phyloP scores from a whole-genome alignment of 1,140 invertebrate species.

The Cepaea nemoralis region DNA sequence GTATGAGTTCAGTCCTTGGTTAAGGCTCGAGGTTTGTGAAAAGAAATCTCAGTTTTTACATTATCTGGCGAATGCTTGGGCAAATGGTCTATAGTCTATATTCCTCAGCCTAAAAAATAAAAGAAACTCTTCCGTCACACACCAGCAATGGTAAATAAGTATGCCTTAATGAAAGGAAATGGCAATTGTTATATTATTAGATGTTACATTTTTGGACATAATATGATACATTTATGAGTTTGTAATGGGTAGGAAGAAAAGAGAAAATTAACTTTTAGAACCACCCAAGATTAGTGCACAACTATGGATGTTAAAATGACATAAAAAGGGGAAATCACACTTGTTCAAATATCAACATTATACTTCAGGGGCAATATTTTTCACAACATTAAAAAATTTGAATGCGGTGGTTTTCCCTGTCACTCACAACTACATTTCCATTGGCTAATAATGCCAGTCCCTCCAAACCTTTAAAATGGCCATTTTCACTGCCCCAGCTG shows the following conservation, averaged over 20 bases:
- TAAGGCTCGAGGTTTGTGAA: too few relatives aligned
- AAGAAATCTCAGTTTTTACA: too few relatives aligned
- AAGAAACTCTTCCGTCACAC: too few relatives aligned
- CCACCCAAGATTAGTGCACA: neutral
- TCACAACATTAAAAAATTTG: slow-evolving; percentile 84
- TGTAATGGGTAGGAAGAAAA: neutral
- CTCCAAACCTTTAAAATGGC: slow-evolving; percentile 96
- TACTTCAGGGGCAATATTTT: neutral
- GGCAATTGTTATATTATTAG: too few relatives aligned
- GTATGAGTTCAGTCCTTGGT: too few relatives aligned
- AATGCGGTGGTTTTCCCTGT: slow-evolving; percentile 96
- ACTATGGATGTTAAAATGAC: neutral
- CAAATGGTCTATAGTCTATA: too few relatives aligned
- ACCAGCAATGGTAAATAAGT: too few relatives aligned
- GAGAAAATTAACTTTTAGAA: neutral
- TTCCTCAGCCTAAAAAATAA: too few relatives aligned
- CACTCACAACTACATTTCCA: slow-evolving; percentile 94
- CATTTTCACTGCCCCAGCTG: slow-evolving; percentile 93
- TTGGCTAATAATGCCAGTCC: slow-evolving; percentile 93
- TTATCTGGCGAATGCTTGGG: too few relatives aligned
- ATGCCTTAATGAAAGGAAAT: too few relatives aligned
- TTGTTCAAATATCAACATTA: slow-evolving; percentile 1
- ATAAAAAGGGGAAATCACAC: neutral
- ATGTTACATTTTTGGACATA: too few relatives aligned
- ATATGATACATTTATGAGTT: too few relatives aligned